These are phyloP conservation scores for Hippocampus abdominalis DNA, from an alignment of 2,113 vertebrate genomes.

Conservation along the genomic window DNA sequence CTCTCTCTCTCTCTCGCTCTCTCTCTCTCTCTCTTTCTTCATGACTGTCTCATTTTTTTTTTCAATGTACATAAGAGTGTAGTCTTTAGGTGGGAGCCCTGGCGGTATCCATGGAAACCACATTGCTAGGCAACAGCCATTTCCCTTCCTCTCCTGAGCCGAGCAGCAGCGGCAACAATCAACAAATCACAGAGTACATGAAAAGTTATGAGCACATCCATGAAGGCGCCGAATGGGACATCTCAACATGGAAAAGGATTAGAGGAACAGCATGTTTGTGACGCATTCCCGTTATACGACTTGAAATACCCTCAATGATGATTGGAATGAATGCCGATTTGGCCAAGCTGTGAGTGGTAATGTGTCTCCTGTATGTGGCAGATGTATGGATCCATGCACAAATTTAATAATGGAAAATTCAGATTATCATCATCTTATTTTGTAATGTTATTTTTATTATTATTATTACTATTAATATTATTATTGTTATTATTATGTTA, in stretches of 20 bases:
- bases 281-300: neutral
- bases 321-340: too few species aligned
- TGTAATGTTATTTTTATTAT: too few species aligned
- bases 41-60: slow-evolving; percentile 41
- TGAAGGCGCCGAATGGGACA: neutral
- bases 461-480: too few species aligned
- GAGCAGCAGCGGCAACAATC: slow-evolving; percentile 54
- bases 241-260: neutral
- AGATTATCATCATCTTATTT: too few species aligned
- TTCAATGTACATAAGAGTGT: slow-evolving; percentile 75
- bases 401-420: too few species aligned
- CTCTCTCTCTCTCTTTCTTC: slow-evolving; percentile 1
- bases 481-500: too few species aligned
- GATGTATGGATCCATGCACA: too few species aligned
- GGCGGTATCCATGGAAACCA: slow-evolving; percentile 80
- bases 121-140: slow-evolving; percentile 78
- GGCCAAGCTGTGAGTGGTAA: too few species aligned
- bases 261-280: neutral
- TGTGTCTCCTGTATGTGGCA: neutral
- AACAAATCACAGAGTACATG: slow-evolving; percentile 48
- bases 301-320: neutral
- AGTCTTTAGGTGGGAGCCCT: slow-evolving; percentile 75
- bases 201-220: slow-evolving; percentile 54
- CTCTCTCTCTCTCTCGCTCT: slow-evolving; percentile 11
- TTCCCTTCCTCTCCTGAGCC: slow-evolving; percentile 63